Conservation (phyloP, 1,140 invertebrate species). For the Acromyrmex heyeri region DNA sequence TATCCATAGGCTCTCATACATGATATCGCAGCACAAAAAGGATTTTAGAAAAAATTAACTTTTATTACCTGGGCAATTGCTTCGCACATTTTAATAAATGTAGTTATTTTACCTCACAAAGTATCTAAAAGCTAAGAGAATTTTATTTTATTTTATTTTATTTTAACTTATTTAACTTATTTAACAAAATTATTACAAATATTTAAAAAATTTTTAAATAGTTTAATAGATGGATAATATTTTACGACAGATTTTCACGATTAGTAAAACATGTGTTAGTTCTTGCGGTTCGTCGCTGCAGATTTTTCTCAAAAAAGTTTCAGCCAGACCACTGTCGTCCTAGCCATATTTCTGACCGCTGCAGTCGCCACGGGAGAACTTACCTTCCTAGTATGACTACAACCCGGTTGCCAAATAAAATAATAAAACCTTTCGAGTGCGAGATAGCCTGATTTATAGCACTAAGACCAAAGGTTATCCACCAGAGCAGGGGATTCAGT, state of each 20-base stretch:
- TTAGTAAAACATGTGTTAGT: constrained; percentile 34
- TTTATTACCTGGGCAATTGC: neutral
- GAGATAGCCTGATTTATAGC: constrained; percentile 83
- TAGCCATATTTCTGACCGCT: constrained; percentile 52
- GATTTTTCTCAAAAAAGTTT: constrained; percentile 39
- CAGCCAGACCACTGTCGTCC: constrained; percentile 15
- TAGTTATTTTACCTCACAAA: neutral
- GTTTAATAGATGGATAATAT: neutral
- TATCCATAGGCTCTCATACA: neutral
- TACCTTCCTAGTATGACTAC: constrained; percentile 44
- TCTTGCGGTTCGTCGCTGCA: neutral
- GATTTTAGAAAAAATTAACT: constrained; percentile 6
- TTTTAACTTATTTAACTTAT: neutral
- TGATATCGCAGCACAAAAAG: neutral
- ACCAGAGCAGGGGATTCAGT: constrained; percentile 76
- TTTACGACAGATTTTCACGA: neutral
- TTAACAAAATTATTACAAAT: neutral
- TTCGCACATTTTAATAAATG: constrained; percentile 1
- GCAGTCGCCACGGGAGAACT: constrained; percentile 7
- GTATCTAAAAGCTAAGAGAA: too few species aligned
- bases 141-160: too few species aligned
- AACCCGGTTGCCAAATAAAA: constrained; percentile 77
- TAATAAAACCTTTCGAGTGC: constrained; percentile 79
- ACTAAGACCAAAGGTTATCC: constrained; percentile 82
- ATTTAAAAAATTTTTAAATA: neutral